phyloP scores from a whole-genome alignment of 2,113 vertebrate species.

The Corydoras maculifer region DNA sequence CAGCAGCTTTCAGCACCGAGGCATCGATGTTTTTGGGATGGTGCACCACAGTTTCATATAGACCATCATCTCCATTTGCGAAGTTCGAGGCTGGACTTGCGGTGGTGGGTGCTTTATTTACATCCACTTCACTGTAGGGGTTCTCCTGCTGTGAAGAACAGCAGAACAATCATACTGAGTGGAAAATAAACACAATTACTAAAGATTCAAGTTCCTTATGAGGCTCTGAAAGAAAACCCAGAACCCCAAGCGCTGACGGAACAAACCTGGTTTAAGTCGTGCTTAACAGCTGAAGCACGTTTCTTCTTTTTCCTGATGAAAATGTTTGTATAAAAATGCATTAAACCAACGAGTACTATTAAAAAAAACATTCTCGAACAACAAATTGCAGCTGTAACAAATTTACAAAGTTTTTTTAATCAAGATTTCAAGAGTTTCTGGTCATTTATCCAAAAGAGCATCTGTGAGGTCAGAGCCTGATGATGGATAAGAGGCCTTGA shows the following conservation, averaged over 20 bases:
- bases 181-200: too few species aligned
- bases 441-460: too few species aligned
- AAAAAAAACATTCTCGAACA: not conserved
- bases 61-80: not conserved
- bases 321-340: not conserved
- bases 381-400: not conserved
- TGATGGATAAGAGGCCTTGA: too few species aligned
- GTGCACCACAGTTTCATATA: not conserved
- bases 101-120: not conserved
- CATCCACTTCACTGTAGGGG: not conserved
- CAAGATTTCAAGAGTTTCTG: too few species aligned
- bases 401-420: too few species aligned
- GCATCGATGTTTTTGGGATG: not conserved
- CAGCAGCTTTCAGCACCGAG: not conserved
- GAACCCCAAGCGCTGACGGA: too few species aligned
- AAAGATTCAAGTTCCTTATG: too few species aligned
- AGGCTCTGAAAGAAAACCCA: too few species aligned
- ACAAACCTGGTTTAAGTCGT: not conserved
- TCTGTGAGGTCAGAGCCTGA: too few species aligned
- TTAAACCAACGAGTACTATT: not conserved
- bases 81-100: not conserved
- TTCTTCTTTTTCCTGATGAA: not conserved
- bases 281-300: not conserved
- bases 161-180: not conserved
- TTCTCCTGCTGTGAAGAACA: slow-evolving; percentile 4